A percentile compares a stretch with the other conserved stretches of the same genome.
These are phyloP conservation scores for Hylia prasina DNA, from an alignment of 2,113 vertebrate species.

Conservation along the genomic window DNA sequence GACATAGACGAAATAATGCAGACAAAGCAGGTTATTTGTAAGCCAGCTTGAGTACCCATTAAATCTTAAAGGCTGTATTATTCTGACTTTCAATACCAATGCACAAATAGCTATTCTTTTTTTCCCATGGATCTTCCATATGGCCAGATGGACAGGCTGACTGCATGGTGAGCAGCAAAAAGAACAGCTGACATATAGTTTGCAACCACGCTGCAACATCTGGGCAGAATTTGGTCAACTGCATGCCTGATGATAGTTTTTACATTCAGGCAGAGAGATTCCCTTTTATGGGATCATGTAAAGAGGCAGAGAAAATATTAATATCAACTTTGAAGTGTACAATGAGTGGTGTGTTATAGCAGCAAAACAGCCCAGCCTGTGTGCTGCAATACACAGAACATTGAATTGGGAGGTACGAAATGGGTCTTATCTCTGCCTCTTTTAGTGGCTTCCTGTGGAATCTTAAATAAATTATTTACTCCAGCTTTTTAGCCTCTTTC, in stretches of 20 bases:
- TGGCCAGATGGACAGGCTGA: slow-evolving; percentile 68
- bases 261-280: slow-evolving; percentile 25
- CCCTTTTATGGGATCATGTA: background rate
- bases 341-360: background rate
- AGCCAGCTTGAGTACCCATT: slow-evolving; percentile 71
- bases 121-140: slow-evolving; percentile 68
- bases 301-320: slow-evolving; percentile 10
- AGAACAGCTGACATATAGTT: slow-evolving; percentile 69
- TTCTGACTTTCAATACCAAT: slow-evolving; percentile 63
- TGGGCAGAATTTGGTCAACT: slow-evolving; percentile 66
- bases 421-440: background rate
- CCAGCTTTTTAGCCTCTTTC: background rate
- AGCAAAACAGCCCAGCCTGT: background rate
- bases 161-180: slow-evolving; percentile 61
- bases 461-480: background rate
- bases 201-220: slow-evolving; percentile 60
- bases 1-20: slow-evolving; percentile 47
- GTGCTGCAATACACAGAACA: background rate
- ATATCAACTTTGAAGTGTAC: background rate
- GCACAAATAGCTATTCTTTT: slow-evolving; percentile 64
- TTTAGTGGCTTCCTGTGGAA: background rate
- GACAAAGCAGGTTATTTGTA: slow-evolving; percentile 69
- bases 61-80: slow-evolving; percentile 73
- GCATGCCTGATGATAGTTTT: slow-evolving; percentile 47
- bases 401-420: background rate